Base-by-base conservation (phyloP, 2,797 vertebrate genomes). In the Buceros bicornis region DNA sequence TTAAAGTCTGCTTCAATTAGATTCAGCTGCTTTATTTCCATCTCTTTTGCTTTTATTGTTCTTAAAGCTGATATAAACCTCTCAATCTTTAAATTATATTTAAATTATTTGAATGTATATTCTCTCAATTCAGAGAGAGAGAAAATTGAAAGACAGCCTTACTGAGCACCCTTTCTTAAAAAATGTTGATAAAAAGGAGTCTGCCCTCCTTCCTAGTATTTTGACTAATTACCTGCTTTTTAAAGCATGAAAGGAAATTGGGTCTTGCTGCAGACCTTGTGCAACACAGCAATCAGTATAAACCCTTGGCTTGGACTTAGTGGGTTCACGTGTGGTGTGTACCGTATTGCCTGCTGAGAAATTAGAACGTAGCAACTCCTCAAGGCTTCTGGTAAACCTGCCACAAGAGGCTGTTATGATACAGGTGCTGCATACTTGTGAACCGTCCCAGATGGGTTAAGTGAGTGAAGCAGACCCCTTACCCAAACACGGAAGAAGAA, bases 401-500 rank as follows among this genome's bases (percentile, higher is more conserved):
- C 25, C 64, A 7, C 0, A 0, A 45, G 74, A 48, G 10, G 29
- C 25, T 35, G 25, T 22, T 28, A 42, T 0, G 3, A 37, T 5
- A 28, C 12, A 42, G 29, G 13, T 0, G 1, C 42, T 90, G 31
- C 16, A 15, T 20, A 35, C 56, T 33, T 14, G 7, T 16, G 31
- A 8, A 4, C 3, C 0, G 0, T 62, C 45, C 31, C 64, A 74
- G 53, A 66, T 15, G 43, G 28, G 20, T 29, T 4, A 13, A 57
- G 45, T 8, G 10, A 8, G 8, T 29, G 47, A 76, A 89, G 71
- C 2, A 3, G 28, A 25, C 19, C 40, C 74, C 47, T 80, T 25
- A 43, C 19, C 37, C 62, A 66, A 42, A 85, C 47, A 29, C 3
- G 31, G 64, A 74, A 58, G 53, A 71, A 78, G 43, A 51, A 51